Conservation (phyloP, 2,113 vertebrate genomes). For the Sebastes schlegelii region DNA sequence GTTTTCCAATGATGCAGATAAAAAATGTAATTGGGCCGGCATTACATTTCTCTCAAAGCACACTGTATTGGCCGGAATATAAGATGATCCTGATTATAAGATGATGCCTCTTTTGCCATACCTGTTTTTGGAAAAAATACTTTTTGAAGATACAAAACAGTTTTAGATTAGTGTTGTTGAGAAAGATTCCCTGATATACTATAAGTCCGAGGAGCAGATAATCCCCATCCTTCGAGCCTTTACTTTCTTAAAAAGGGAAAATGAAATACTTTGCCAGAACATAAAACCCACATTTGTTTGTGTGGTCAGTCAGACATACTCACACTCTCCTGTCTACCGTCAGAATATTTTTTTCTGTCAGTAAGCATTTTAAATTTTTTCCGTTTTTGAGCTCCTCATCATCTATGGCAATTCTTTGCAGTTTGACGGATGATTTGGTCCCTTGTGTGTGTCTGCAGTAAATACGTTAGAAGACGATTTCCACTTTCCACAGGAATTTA, state of each 20-base stretch:
- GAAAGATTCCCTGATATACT: constrained; percentile 4
- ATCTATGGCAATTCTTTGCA: background rate
- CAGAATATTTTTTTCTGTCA: background rate
- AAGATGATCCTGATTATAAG: background rate
- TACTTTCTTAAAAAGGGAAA: background rate
- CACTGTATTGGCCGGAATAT: background rate
- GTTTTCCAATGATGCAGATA: background rate
- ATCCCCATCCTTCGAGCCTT: background rate
- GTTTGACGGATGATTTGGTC: background rate
- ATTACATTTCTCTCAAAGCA: too few relatives aligned
- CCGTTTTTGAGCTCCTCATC: background rate
- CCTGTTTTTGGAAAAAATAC: background rate
- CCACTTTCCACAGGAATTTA: background rate
- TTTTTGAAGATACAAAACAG: background rate
- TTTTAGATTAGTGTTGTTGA: background rate
- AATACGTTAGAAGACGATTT: background rate
- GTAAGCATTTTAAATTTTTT: background rate
- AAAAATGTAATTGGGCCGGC: background rate
- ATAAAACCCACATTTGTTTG: background rate
- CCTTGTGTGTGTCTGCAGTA: background rate
- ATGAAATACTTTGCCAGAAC: background rate
- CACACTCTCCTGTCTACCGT: background rate
- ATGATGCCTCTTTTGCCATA: background rate
- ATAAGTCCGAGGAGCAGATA: constrained; percentile 4
- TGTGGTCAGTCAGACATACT: background rate